These are phyloP conservation scores for Monochamus saltuarius DNA, from an alignment of 1,140 invertebrate species.

Conservation along the genomic window DNA sequence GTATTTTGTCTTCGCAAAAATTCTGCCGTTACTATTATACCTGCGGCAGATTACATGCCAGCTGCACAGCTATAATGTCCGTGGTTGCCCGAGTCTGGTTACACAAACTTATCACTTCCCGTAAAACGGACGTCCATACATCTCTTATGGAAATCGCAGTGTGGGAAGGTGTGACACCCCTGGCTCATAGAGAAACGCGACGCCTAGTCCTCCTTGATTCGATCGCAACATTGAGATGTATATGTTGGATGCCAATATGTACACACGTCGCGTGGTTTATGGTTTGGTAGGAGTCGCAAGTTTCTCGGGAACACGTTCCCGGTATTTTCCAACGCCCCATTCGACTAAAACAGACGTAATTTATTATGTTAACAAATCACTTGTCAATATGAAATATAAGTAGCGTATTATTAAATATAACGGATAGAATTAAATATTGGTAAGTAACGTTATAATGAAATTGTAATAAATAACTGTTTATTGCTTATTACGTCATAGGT, in stretches of 20 bases:
- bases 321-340: too few relatives aligned
- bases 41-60: too few relatives aligned
- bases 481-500: too few relatives aligned
- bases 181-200: slow-evolving; percentile 13
- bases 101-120: slow-evolving; percentile 28
- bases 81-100: slow-evolving; percentile 26
- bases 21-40: too few relatives aligned
- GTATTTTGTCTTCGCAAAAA: too few relatives aligned
- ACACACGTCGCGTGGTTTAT: slow-evolving; percentile 13
- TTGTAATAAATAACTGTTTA: too few relatives aligned
- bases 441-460: too few relatives aligned
- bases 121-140: slow-evolving; percentile 22
- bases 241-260: slow-evolving; percentile 14
- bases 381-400: too few relatives aligned
- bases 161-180: slow-evolving; percentile 22
- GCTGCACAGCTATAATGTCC: slow-evolving; percentile 7
- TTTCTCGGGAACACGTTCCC: neutral
- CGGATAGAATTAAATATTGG: too few relatives aligned
- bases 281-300: slow-evolving; percentile 9
- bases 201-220: slow-evolving; percentile 12
- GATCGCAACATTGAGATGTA: slow-evolving; percentile 19
- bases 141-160: slow-evolving; percentile 30
- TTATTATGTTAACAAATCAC: too few relatives aligned
- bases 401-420: too few relatives aligned
- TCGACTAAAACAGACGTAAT: too few relatives aligned